These are phyloP conservation scores for Lasioglossum pauxillum DNA, from an alignment of 2,888 invertebrate species.

Conservation along the genomic window DNA sequence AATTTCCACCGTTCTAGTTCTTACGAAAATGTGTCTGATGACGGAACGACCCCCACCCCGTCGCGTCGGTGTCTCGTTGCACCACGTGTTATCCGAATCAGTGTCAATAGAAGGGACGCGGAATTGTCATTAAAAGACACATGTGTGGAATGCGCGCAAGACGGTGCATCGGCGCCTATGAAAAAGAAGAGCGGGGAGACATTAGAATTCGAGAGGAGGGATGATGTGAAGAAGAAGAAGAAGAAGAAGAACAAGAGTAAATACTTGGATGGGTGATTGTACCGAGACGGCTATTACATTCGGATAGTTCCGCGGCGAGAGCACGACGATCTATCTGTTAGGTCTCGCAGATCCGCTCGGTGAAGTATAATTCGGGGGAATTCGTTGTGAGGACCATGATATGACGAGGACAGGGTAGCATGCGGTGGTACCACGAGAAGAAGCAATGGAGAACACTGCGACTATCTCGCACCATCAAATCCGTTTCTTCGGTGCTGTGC, in stretches of 20 bases:
- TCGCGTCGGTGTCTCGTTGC: conserved; percentile 1
- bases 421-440: conserved; percentile 69
- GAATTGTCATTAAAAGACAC: conserved; percentile 76
- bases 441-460: conserved; percentile 72
- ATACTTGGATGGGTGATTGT: conserved; percentile 50
- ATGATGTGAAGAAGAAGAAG: conserved; percentile 45
- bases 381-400: conserved; percentile 67
- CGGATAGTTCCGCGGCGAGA: conserved; percentile 34
- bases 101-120: conserved; percentile 71
- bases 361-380: conserved; percentile 15
- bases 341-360: not conserved
- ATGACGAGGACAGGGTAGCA: conserved; percentile 71
- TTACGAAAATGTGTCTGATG: conserved; percentile 8
- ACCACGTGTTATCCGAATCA: conserved; percentile 76
- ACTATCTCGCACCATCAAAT: conserved; percentile 57
- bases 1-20: not conserved
- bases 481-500: conserved; percentile 45
- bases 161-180: conserved; percentile 50
- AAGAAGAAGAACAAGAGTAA: conserved; percentile 45
- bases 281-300: conserved; percentile 32
- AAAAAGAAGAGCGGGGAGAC: conserved; percentile 33
- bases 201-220: conserved; percentile 42
- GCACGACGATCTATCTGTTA: not conserved
- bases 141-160: conserved; percentile 68
- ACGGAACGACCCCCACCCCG: conserved; percentile 18